Conservation (phyloP, 2,888 invertebrate species). For the Drosophila recens region DNA sequence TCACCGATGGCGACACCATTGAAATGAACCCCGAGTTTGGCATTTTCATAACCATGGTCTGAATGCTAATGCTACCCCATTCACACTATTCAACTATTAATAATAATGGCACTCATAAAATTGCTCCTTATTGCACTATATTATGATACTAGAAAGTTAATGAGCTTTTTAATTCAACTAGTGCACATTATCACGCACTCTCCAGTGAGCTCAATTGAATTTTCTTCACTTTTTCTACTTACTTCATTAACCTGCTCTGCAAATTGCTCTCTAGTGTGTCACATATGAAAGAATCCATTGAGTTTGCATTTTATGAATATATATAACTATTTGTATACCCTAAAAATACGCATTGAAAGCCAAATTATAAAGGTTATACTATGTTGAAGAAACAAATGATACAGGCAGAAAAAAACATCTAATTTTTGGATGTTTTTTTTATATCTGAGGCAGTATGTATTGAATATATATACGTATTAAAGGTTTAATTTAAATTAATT, state of each 20-base stretch:
- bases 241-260: conserved; percentile 28
- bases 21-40: conserved; percentile 98
- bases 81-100: background rate
- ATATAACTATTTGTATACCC: background rate
- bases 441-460: no score
- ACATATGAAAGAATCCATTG: background rate
- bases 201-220: conserved; percentile 20
- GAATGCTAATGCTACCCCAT: conserved; percentile 18
- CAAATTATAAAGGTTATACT: background rate
- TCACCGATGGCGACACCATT: conserved; percentile 97
- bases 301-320: background rate
- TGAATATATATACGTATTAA: no score
- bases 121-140: conserved; percentile 2
- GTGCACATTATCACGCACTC: conserved; percentile 33
- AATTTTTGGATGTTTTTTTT: no score
- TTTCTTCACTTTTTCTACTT: conserved; percentile 15
- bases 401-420: no score
- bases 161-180: conserved; percentile 49
- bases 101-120: background rate
- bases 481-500: no score
- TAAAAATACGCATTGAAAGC: background rate
- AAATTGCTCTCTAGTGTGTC: conserved; percentile 12
- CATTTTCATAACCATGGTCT: conserved; percentile 98
- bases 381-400: background rate
- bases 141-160: conserved; percentile 32